Conservation (phyloP, 92 coral and sea anemone genomes). For the Zoanthus solanderi region DNA sequence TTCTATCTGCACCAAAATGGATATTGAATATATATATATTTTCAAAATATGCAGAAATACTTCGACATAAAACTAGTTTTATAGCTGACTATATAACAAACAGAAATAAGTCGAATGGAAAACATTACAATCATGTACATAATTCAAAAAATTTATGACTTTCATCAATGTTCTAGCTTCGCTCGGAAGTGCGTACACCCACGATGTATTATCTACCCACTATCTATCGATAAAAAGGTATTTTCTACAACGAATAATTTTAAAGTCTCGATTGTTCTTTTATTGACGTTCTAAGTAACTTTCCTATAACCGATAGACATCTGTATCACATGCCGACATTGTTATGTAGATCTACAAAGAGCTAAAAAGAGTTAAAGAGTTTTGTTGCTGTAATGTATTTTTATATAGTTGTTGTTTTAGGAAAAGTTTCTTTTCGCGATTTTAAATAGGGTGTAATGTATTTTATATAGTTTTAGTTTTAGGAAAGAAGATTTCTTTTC, state of each 20-base stretch:
- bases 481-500: too few species aligned
- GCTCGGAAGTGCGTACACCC: constrained; percentile 3
- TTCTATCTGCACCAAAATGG: background rate
- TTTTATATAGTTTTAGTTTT: too few species aligned
- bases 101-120: background rate
- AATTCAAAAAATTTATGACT: background rate
- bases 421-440: too few species aligned
- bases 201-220: background rate
- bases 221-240: background rate
- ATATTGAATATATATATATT: background rate
- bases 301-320: too few species aligned
- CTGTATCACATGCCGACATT: too few species aligned
- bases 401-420: too few species aligned
- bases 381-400: too few species aligned
- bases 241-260: background rate
- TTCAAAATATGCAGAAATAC: background rate
- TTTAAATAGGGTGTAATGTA: too few species aligned
- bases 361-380: too few species aligned
- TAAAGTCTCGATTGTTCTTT: background rate
- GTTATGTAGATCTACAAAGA: too few species aligned
- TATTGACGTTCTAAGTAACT: background rate
- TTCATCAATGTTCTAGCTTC: background rate
- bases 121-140: background rate
- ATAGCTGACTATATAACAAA: background rate
- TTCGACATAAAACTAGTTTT: background rate